phyloP scores from a whole-genome alignment of 2,797 vertebrate species.

The Parauchenoglanis ngamensis region DNA sequence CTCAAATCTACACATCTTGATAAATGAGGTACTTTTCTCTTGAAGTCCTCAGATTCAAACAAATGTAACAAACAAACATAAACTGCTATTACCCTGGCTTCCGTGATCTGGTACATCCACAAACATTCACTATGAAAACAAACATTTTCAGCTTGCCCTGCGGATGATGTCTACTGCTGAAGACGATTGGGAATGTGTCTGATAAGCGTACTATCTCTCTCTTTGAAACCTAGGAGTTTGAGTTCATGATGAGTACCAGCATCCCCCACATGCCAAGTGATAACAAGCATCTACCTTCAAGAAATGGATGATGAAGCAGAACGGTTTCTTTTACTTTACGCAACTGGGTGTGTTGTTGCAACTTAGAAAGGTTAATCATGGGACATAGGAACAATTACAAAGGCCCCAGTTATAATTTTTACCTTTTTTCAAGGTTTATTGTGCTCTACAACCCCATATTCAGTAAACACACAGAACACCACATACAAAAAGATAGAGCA shows the following conservation, averaged over 20 bases:
- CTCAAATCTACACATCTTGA: constrained; percentile 51
- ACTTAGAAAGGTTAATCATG: constrained; percentile 1
- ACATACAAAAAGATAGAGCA: not conserved
- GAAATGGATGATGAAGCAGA: constrained; percentile 32
- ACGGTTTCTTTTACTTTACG: constrained; percentile 37
- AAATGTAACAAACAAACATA: constrained; percentile 53
- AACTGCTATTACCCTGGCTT: constrained; percentile 53
- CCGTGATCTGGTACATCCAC: constrained; percentile 56
- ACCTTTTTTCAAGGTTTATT: not conserved
- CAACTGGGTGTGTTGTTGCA: not conserved
- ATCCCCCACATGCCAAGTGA: constrained; percentile 55
- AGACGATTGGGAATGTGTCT: constrained; percentile 49
- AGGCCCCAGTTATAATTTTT: not conserved
- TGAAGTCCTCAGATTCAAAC: constrained; percentile 48
- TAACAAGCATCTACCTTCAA: constrained; percentile 54
- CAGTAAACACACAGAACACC: constrained; percentile 3
- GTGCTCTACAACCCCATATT: not conserved
- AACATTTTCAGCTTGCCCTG: constrained; percentile 51
- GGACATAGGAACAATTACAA: constrained; percentile 1
- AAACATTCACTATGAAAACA: constrained; percentile 60
- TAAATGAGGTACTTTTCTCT: constrained; percentile 42
- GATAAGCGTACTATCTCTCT: constrained; percentile 54
- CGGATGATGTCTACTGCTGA: constrained; percentile 46
- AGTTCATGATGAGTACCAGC: constrained; percentile 54
- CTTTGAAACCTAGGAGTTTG: constrained; percentile 11